Conservation (phyloP, 1,140 invertebrate species). For the Leucophenga varia region DNA sequence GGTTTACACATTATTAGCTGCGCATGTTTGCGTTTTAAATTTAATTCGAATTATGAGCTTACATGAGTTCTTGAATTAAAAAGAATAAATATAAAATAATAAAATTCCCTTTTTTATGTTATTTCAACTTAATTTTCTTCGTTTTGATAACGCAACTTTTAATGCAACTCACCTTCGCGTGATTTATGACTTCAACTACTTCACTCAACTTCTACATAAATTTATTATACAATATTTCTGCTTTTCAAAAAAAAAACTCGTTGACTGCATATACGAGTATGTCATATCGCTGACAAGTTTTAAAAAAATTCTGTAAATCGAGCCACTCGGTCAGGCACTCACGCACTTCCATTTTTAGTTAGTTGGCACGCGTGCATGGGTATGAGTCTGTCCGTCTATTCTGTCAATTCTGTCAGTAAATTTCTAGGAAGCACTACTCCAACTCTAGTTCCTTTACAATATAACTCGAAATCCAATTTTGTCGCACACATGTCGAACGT, state of each 20-base stretch:
- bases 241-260: no score
- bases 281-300: slow-evolving; percentile 1
- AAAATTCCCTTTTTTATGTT: slow-evolving; percentile 26
- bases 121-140: slow-evolving; percentile 39
- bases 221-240: no score
- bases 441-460: no score
- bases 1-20: slow-evolving; percentile 54
- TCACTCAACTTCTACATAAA: no score
- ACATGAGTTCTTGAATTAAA: no score
- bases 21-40: slow-evolving; percentile 40
- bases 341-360: slow-evolving; percentile 14
- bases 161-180: slow-evolving; percentile 32
- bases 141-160: slow-evolving; percentile 26
- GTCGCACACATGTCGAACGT: slow-evolving; percentile 32
- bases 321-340: not conserved
- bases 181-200: slow-evolving; percentile 25
- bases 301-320: no score
- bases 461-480: no score
- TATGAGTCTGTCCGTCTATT: no score
- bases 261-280: slow-evolving; percentile 16
- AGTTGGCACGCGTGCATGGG: slow-evolving; percentile 41
- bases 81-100: no score
- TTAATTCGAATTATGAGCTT: slow-evolving; percentile 29
- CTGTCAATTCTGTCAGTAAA: no score
- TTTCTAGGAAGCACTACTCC: slow-evolving; percentile 41